These are phyloP conservation scores for Mimas tiliae DNA, from an alignment of 2,888 invertebrate species.

Conservation along the genomic window DNA sequence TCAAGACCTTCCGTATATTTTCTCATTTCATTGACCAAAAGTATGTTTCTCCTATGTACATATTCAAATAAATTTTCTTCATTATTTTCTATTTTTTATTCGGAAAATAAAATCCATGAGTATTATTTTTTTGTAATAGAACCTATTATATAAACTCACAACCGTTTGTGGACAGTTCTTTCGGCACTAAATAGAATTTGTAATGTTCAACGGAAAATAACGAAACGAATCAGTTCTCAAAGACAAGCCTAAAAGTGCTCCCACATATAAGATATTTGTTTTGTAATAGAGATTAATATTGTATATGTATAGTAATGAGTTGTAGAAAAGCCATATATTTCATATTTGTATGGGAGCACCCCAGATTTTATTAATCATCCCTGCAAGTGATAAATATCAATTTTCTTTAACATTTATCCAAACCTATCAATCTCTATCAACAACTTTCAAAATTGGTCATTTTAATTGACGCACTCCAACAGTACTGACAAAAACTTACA, in stretches of 20 bases:
- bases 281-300: too few relatives aligned
- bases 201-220: constrained; percentile 28
- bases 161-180: constrained; percentile 44
- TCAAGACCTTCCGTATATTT: not conserved
- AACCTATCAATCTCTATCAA: constrained; percentile 44
- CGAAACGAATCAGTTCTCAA: not conserved
- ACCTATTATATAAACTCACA: constrained; percentile 44
- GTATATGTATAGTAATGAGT: not conserved
- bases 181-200: constrained; percentile 32
- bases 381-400: constrained; percentile 24
- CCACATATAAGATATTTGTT: not conserved
- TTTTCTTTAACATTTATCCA: constrained; percentile 34
- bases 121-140: constrained; percentile 1
- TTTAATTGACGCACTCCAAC: constrained; percentile 55
- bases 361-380: not conserved
- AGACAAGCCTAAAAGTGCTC: constrained; percentile 1
- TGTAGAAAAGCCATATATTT: not conserved
- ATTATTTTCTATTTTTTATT: not conserved
- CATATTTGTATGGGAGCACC: constrained; percentile 9
- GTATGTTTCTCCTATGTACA: constrained; percentile 4
- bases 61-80: constrained; percentile 3
- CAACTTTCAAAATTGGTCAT: constrained; percentile 65
- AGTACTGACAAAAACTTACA: constrained; percentile 3
- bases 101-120: constrained; percentile 1
- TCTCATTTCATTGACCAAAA: not conserved